Base-by-base conservation (phyloP, 2,797 vertebrate species). In the Oreochromis mossambicus region DNA sequence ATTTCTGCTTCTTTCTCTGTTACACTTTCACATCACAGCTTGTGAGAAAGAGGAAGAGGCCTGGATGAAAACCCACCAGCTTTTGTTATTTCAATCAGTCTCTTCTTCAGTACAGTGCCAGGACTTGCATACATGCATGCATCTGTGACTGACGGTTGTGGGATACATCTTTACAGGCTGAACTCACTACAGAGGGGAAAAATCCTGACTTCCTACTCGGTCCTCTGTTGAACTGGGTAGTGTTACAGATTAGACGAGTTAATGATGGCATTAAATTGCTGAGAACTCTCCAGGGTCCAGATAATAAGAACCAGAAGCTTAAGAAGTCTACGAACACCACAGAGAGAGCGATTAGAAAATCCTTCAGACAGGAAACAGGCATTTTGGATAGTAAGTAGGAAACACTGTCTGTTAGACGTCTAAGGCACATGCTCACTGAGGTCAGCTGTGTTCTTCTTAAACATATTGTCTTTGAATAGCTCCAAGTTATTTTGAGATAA, bases 341-440 rank as follows among this genome's bases (percentile, higher is more conserved):
- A 52, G 32, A 48, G 15, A 34, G 34, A 3, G 15, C 46, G 63
- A 54, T 70, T 77, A 81, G 38, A 17, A 0, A 29, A 46, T 26
- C 81, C 84, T 78, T 36, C 36, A 87, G 80, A 89, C 90, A 92
- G 86, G 79, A 93, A 91, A 41, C 13, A 6, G 51, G 76, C 80
- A 52, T 61, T 89, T 80, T 43, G 82, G 21, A 32, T 83, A 83
- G 84, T 80, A 84, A 77, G 24, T 32, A 12, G 61, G 48, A 58
- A 58, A 84, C 81, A 19, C 2, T 46, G 17, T 21, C 41, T 56
- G 89, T 87, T 91, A 86, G 84, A 85, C 14, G n/a, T 58, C 82
- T 61, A 9, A 29, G 38, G 80, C 75, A 46, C 54, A 82, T 46
- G 7, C 8, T 29, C 9, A 51, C 73, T 21, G 11, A 19, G 11